These are phyloP conservation scores for Siniperca knerii DNA, from an alignment of 2,113 vertebrate genomes.

Conservation along the genomic window DNA sequence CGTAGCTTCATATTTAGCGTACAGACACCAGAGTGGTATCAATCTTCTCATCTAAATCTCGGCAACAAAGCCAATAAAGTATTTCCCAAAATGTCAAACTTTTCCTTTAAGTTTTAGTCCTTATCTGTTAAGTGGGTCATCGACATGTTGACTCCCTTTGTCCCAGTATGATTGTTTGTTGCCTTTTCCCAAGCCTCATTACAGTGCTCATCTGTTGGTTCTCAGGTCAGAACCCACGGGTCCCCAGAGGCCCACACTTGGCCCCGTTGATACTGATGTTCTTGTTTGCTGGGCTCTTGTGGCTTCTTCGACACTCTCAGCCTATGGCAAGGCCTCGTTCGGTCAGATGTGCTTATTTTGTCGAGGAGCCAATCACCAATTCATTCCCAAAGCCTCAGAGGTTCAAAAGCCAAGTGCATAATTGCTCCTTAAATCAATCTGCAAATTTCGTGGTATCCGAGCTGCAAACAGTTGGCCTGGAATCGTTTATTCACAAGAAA, in stretches of 20 bases:
- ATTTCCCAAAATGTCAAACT: not conserved
- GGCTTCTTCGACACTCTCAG: conserved; percentile 71
- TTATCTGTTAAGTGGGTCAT: not conserved
- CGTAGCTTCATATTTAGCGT: not conserved
- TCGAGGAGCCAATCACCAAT: conserved; percentile 75
- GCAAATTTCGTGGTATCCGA: conserved; percentile 79
- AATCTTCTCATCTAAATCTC: not conserved
- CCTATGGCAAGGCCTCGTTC: conserved; percentile 62
- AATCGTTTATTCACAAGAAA: conserved; percentile 66
- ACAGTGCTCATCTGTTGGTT: conserved; percentile 55
- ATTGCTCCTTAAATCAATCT: conserved; percentile 84
- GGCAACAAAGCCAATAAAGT: not conserved
- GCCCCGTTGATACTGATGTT: conserved; percentile 41
- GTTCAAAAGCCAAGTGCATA: conserved; percentile 84
- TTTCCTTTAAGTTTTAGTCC: not conserved
- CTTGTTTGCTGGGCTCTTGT: conserved; percentile 77
- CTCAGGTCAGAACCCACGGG: conserved; percentile 59
- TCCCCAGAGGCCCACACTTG: conserved; percentile 58
- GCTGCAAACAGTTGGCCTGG: conserved; percentile 75
- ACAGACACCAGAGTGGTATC: not conserved
- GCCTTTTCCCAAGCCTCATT: conserved; percentile 48
- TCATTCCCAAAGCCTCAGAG: conserved; percentile 81
- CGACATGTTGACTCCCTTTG: conserved; percentile 3
- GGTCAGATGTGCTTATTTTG: conserved; percentile 81
- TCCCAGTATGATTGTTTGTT: conserved; percentile 33